A percentile compares a stretch with the other conserved stretches of the same genome.
These are phyloP conservation scores for Basileuterus tristriatus DNA, from an alignment of 2,797 vertebrate species.

Conservation along the genomic window DNA sequence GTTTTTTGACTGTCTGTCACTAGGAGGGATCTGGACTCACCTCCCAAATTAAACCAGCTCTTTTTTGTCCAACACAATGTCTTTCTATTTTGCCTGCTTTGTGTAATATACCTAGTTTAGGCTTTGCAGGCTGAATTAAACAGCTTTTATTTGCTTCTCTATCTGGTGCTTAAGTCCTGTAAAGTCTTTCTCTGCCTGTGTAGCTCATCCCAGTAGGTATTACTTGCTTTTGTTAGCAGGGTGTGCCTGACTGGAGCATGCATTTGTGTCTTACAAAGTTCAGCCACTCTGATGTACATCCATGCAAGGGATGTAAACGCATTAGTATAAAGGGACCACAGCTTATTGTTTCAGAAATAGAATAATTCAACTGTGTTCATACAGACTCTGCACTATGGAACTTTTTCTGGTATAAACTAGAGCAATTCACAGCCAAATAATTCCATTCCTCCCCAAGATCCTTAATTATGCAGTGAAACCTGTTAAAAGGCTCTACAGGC, in stretches of 20 bases:
- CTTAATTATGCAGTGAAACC: background rate
- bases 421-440: background rate
- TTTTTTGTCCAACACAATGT: background rate
- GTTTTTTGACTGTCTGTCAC: background rate
- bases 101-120: background rate
- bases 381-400: background rate
- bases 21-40: background rate
- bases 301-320: background rate
- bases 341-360: background rate
- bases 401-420: background rate
- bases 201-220: background rate
- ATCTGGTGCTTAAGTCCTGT: background rate
- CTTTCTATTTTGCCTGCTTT: background rate
- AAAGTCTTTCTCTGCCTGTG: background rate
- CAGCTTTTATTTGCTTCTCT: background rate
- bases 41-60: background rate
- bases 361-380: background rate
- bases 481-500: background rate
- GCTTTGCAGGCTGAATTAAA: background rate
- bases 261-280: background rate
- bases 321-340: background rate
- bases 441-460: background rate
- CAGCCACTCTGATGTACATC: background rate
- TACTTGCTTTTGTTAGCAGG: background rate
- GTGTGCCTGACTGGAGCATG: background rate